phyloP scores from a whole-genome alignment of 2,113 vertebrate genomes.

The Crypturellus undulatus region DNA sequence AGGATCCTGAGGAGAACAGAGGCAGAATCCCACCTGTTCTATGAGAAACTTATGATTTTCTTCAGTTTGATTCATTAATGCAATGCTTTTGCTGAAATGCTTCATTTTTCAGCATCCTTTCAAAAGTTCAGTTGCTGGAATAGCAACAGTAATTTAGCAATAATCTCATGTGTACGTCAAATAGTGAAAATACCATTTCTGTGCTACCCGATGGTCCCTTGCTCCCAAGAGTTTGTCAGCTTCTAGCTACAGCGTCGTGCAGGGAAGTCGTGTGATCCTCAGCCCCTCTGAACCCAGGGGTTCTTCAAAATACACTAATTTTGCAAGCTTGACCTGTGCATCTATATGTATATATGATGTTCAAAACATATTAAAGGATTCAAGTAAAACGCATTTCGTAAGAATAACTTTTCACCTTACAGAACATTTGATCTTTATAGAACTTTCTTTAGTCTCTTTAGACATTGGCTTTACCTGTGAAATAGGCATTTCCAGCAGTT shows the following conservation, averaged over 20 bases:
- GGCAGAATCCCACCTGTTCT: not conserved
- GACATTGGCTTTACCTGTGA: not conserved
- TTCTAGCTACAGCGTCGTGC: not conserved
- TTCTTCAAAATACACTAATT: not conserved
- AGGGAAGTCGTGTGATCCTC: not conserved
- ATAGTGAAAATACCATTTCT: not conserved
- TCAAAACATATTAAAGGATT: not conserved
- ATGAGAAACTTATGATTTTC: not conserved
- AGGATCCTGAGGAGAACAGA: not conserved
- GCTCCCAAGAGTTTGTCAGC: not conserved
- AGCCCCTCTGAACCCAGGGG: not conserved
- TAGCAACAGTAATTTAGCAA: not conserved
- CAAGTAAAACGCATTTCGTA: not conserved
- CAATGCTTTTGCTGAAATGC: not conserved
- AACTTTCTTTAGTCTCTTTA: not conserved
- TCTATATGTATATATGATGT: not conserved
- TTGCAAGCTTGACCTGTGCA: not conserved
- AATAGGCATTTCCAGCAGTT: not conserved
- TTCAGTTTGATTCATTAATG: not conserved
- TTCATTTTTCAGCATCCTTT: not conserved
- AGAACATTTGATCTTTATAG: not conserved
- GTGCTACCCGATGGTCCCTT: not conserved
- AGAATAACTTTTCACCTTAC: not conserved
- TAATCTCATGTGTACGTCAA: not conserved
- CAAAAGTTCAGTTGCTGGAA: not conserved